Percentiles rank a stretch among this genome's conserved stretches.
Evolutionary conservation across 2,797 vertebrate species (phyloP).

Genomic region (Pygocentrus nattereri): DNA sequence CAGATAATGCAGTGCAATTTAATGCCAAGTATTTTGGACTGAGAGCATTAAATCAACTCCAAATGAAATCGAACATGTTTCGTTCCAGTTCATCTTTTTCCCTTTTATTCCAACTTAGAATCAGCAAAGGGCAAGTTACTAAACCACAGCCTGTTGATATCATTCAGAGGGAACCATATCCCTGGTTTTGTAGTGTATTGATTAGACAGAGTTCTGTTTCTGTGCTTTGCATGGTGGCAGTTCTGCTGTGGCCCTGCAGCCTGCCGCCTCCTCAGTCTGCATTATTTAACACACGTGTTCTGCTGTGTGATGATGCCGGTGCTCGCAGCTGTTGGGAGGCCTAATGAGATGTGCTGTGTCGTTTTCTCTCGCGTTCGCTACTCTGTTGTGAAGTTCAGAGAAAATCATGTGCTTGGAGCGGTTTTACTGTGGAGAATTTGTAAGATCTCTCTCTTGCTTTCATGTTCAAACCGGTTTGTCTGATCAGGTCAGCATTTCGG

Average conservation of each 20-base stretch:
- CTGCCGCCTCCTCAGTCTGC: constrained; percentile 44
- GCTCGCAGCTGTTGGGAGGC: constrained; percentile 35
- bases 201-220: background rate
- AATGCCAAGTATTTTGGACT: background rate
- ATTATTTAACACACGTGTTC: constrained; percentile 57
- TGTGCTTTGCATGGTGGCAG: background rate
- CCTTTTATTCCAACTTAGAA: background rate
- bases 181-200: constrained; percentile 7
- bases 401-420: background rate
- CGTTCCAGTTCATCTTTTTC: background rate
- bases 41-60: background rate
- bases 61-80: background rate
- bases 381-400: constrained; percentile 12
- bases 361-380: background rate
- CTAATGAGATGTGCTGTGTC: constrained; percentile 40
- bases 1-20: constrained; percentile 4
- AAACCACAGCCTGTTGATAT: background rate
- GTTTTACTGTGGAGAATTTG: background rate
- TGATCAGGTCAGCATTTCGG: background rate
- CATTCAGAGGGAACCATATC: constrained; percentile 1
- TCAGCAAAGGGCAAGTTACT: no score
- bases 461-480: constrained; percentile 1
- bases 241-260: constrained; percentile 10
- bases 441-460: constrained; percentile 10
- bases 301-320: constrained; percentile 33